Percentiles rank a stretch among this genome's conserved stretches.
Evolutionary conservation across 2,113 vertebrate species (phyloP).

Genomic region (Microtus ochrogaster): DNA sequence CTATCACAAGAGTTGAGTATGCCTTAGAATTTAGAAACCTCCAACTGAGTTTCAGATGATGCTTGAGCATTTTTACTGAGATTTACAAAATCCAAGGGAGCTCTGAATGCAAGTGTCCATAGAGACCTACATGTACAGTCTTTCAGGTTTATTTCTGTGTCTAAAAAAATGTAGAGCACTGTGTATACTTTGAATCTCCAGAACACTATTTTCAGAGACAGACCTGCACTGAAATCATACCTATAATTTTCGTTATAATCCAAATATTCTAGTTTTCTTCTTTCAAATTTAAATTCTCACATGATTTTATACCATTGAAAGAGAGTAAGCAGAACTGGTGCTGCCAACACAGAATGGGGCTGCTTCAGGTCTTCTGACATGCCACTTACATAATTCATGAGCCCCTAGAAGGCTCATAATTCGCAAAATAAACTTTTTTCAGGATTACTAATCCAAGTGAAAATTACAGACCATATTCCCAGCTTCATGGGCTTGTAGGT

Average conservation of each 20-base stretch:
- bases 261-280: background rate
- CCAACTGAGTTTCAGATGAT: background rate
- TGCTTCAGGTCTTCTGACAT: slow-evolving; percentile 29
- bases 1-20: background rate
- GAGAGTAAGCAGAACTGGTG: background rate
- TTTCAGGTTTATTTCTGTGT: background rate
- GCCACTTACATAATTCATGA: background rate
- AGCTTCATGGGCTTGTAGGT: background rate
- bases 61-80: background rate
- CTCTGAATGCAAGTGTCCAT: background rate
- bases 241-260: background rate
- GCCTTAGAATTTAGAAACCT: background rate
- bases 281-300: slow-evolving; percentile 20
- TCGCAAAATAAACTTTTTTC: slow-evolving; percentile 45
- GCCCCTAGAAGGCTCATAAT: background rate
- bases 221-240: background rate
- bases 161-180: background rate
- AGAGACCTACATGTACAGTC: background rate
- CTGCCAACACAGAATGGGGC: background rate
- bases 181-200: background rate
- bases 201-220: slow-evolving; percentile 34
- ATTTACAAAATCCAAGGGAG: background rate
- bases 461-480: background rate
- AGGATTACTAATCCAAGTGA: slow-evolving; percentile 39
- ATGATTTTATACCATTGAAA: slow-evolving; percentile 16